Percentiles rank a stretch among this genome's conserved stretches.
Conservation (phyloP, 2,888 invertebrate species). For the Clanis bilineata region DNA sequence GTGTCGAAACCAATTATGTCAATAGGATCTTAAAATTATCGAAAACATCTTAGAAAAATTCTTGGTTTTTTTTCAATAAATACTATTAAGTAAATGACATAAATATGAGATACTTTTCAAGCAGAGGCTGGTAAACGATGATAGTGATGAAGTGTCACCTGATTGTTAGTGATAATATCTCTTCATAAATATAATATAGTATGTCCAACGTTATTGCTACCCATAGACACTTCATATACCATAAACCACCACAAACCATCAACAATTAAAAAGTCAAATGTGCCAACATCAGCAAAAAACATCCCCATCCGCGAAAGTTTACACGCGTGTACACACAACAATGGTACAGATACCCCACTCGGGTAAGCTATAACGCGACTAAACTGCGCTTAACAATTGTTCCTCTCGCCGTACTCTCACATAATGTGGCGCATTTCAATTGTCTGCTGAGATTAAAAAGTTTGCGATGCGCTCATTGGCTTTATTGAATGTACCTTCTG, state of each 20-base stretch:
- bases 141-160: too few species aligned
- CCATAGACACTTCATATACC: neutral
- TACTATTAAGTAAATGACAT: too few species aligned
- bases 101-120: too few species aligned
- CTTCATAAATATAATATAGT: too few species aligned
- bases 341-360: constrained; percentile 61
- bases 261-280: constrained; percentile 11
- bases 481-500: constrained; percentile 39
- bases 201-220: too few species aligned
- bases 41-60: too few species aligned
- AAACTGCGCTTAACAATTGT: constrained; percentile 57
- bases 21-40: too few species aligned
- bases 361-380: constrained; percentile 46
- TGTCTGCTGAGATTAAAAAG: constrained; percentile 59
- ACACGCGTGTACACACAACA: constrained; percentile 28
- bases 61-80: too few species aligned
- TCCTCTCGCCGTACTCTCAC: constrained; percentile 41
- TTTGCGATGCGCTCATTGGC: constrained; percentile 43
- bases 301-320: constrained; percentile 27
- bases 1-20: too few species aligned
- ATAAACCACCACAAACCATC: neutral
- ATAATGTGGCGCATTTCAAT: constrained; percentile 59
- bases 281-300: constrained; percentile 24
- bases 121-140: too few species aligned
- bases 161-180: too few species aligned